Evolutionary conservation across 2,113 vertebrate species (phyloP).

Genomic region (Dryoscopus gambensis): DNA sequence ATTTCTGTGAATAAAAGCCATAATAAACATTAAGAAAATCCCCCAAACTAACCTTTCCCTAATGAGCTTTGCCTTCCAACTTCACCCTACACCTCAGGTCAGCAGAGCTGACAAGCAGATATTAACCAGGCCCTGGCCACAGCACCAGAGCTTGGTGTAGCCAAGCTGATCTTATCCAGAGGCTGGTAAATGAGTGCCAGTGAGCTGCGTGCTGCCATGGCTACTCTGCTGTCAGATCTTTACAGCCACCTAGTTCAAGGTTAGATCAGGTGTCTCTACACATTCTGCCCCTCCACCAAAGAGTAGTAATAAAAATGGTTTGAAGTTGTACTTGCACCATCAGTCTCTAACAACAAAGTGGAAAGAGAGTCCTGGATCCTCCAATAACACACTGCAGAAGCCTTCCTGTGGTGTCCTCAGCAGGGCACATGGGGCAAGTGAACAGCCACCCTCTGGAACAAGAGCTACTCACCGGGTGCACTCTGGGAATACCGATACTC

Average conservation of each 20-base stretch:
- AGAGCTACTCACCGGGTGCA: conserved; percentile 84
- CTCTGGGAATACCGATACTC: conserved; percentile 97
- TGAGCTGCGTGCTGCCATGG: not conserved
- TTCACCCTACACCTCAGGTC: not conserved
- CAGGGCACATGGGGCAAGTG: accelerated
- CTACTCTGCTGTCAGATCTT: not conserved
- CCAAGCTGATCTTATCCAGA: not conserved
- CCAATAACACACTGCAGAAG: not conserved
- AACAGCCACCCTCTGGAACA: not conserved
- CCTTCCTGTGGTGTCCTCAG: not conserved
- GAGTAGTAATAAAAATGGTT: not conserved
- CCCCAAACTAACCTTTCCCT: not conserved
- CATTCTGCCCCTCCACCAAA: not conserved
- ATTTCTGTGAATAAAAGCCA: not conserved
- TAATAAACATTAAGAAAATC: not conserved
- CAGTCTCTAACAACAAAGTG: not conserved
- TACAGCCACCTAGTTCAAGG: not conserved
- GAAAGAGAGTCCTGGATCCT: not conserved
- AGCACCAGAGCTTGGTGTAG: not conserved
- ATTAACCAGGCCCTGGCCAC: not conserved
- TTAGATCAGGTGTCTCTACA: not conserved
- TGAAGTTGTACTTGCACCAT: not conserved
- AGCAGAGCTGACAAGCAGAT: not conserved
- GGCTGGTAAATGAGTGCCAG: not conserved
- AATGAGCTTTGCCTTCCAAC: not conserved